These are phyloP conservation scores for Diploptera punctata DNA, from an alignment of 2,888 invertebrate species.

Conservation along the genomic window DNA sequence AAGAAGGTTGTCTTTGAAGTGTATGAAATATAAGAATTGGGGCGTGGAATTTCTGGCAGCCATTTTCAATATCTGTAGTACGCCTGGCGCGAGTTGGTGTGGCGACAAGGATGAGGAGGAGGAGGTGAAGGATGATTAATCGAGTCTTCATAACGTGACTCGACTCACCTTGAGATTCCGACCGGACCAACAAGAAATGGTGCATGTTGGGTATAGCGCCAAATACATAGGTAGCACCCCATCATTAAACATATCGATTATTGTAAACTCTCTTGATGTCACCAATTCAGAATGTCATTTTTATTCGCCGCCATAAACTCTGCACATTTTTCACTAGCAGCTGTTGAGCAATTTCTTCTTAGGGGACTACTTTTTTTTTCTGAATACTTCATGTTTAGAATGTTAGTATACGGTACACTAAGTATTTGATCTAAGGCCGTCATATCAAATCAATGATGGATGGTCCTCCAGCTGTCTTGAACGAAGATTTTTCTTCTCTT, in stretches of 20 bases:
- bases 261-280: neutral
- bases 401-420: neutral
- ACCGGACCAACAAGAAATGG: constrained; percentile 14
- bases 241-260: constrained; percentile 28
- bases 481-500: neutral
- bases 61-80: constrained; percentile 24
- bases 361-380: too few relatives aligned
- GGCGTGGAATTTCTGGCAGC: constrained; percentile 30
- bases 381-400: neutral
- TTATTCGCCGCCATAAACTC: too few relatives aligned
- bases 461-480: neutral
- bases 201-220: constrained; percentile 4
- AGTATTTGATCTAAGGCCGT: neutral
- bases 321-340: too few relatives aligned
- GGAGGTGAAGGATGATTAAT: constrained; percentile 36
- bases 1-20: neutral
- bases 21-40: constrained; percentile 11
- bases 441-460: constrained; percentile 3
- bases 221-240: constrained; percentile 20
- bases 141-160: constrained; percentile 34
- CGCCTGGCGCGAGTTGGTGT: constrained; percentile 18
- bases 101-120: constrained; percentile 3
- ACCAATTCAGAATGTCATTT: too few relatives aligned
- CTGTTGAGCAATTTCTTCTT: too few relatives aligned
- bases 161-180: constrained; percentile 38